A percentile compares a stretch with the other conserved stretches of the same genome.
Evolutionary conservation across 2,113 vertebrate species (phyloP).

Genomic region (Bubalus kerabau): DNA sequence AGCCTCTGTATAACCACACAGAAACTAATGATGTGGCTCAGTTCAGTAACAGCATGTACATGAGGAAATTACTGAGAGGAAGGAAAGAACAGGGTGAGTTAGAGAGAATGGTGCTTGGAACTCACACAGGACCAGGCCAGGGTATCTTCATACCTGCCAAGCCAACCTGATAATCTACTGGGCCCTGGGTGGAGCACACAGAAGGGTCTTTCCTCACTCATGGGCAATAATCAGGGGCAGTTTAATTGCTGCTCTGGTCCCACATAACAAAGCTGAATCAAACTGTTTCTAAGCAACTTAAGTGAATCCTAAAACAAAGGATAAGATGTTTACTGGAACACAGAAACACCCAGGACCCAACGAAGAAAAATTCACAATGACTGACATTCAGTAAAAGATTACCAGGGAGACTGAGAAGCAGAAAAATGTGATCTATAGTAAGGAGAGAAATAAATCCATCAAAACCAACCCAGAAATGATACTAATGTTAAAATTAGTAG

Average conservation of each 20-base stretch:
- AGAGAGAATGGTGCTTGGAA: background rate
- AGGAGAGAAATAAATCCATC: background rate
- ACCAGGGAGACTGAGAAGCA: background rate
- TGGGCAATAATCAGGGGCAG: background rate
- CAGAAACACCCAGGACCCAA: background rate
- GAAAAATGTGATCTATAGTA: background rate
- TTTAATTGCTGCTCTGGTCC: background rate
- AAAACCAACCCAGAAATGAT: background rate
- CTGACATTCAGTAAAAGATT: background rate
- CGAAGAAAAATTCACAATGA: background rate
- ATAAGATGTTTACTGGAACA: background rate
- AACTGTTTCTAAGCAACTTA: background rate
- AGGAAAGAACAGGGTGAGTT: background rate
- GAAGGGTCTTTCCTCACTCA: background rate
- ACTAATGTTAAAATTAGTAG: background rate
- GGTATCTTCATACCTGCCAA: background rate
- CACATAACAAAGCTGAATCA: background rate
- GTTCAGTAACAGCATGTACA: background rate
- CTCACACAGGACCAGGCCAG: background rate
- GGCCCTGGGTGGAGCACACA: background rate
- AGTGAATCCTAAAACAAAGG: background rate
- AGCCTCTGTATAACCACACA: background rate
- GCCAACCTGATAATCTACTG: background rate
- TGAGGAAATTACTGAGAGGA: background rate
- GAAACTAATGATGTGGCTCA: background rate